Base-by-base conservation (phyloP, 1,140 invertebrate genomes). In the Drosophila ananassae region DNA sequence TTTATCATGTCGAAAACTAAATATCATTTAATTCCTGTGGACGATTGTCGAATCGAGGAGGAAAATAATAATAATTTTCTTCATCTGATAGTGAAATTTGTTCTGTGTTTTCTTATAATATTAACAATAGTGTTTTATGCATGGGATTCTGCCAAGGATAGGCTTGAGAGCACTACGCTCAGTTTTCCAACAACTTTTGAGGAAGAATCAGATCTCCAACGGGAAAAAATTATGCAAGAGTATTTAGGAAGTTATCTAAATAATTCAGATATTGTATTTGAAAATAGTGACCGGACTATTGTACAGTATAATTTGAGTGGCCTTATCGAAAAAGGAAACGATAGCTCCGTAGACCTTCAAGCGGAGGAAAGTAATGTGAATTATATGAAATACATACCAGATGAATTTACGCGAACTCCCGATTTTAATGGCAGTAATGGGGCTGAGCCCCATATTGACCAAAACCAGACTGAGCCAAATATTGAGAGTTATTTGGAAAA, bases 21-120 rank as follows among this genome's bases (percentile, higher is more conserved):
- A 75, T 75, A 75, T 44, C 53, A 75, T 10, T 17, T 41, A 41
- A 30, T 75, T 51, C 53, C 72, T 30, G 39, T 24, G 10, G 48
- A 64, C 9, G 72, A 57, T 12, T n/a, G 6, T 4, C 34, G 12
- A 12, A 17, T 8, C 6, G 21, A 10, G 1, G 12, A 22, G 1
- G 5, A 34, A 13, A 37, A 37, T 37, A 37, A 37, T 37, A 28
- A 6, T 1, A 32, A 13, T 1, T 39, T 48, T 17, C 3, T 9
- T 22, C 25, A 74, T 39, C 55, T 52, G 52, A 39, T 63, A 28
- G 7, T 46, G 0, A 47, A 48, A 5, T 24, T 13, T 8, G 1
- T 57, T 44, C 5, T 74, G 13, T 46, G 30, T 37, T 37, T 37
- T 10, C 22, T 22, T 12, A 13, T 44, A 2, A 37, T 74, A 9